A percentile compares a stretch with the other conserved stretches of the same genome.
Conservation (phyloP, 2,888 invertebrate genomes). For the Luperina testacea region DNA sequence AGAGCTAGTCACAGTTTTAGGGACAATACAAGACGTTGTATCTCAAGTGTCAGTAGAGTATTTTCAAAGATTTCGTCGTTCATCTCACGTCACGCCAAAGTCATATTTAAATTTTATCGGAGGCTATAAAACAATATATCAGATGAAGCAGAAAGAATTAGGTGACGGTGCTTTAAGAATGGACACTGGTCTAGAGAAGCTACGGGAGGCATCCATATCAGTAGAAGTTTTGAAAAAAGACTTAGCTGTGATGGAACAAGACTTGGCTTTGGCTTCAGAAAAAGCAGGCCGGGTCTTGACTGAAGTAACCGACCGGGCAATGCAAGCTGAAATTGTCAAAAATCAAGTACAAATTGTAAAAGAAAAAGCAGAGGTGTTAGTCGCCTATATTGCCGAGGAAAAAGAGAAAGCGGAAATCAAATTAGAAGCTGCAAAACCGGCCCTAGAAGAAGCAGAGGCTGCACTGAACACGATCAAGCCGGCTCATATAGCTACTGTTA, state of each 20-base stretch:
- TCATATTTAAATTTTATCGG: slow-evolving; percentile 98
- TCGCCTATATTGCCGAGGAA: slow-evolving; percentile 96
- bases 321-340: slow-evolving; percentile 98
- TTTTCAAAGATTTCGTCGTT: slow-evolving; percentile 97
- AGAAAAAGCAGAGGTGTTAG: slow-evolving; percentile 97
- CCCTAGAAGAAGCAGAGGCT: slow-evolving; percentile 97
- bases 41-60: slow-evolving; percentile 95
- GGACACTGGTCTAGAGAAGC: slow-evolving; percentile 98
- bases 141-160: slow-evolving; percentile 96
- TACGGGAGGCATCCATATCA: slow-evolving; percentile 98
- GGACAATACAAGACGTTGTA: slow-evolving; percentile 98
- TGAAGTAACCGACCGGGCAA: slow-evolving; percentile 97
- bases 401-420: slow-evolving; percentile 97
- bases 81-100: slow-evolving; percentile 99
- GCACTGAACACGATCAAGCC: slow-evolving; percentile 99
- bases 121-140: slow-evolving; percentile 98
- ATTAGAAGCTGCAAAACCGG: slow-evolving; percentile 98
- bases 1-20: slow-evolving; percentile 96
- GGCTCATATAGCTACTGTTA: slow-evolving; percentile 98
- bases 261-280: slow-evolving; percentile 97
- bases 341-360: slow-evolving; percentile 98
- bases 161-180: slow-evolving; percentile 97
- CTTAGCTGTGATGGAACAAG: slow-evolving; percentile 98
- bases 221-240: slow-evolving; percentile 97
- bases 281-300: slow-evolving; percentile 96